Conservation (phyloP, 1,140 invertebrate genomes). For the Phocides pigmalion region DNA sequence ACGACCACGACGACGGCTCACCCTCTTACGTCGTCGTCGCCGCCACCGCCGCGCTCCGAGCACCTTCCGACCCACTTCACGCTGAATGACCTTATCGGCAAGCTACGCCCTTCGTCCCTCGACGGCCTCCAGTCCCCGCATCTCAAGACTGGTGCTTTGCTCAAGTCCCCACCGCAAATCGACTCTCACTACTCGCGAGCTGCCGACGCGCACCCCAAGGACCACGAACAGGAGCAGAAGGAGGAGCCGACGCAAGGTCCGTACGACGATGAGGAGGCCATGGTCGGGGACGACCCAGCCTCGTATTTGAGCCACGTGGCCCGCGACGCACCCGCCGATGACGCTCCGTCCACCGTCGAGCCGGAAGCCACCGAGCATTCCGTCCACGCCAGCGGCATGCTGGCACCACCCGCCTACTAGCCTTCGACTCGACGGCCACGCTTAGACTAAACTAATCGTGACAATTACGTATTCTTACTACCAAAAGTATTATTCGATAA, state of each 20-base stretch:
- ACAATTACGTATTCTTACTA: constrained; percentile 70
- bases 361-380: constrained; percentile 83
- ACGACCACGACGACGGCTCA: constrained; percentile 83
- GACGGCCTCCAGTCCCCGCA: constrained; percentile 81
- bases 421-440: constrained; percentile 58
- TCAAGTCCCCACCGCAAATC: constrained; percentile 76
- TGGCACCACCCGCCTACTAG: constrained; percentile 81
- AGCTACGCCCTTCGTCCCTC: constrained; percentile 79
- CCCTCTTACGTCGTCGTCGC: constrained; percentile 80
- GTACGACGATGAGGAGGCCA: constrained; percentile 81
- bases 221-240: constrained; percentile 68
- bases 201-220: constrained; percentile 72
- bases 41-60: constrained; percentile 77
- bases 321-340: constrained; percentile 64
- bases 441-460: constrained; percentile 42
- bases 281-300: constrained; percentile 82
- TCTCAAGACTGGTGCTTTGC: constrained; percentile 69
- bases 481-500: constrained; percentile 80
- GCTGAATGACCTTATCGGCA: constrained; percentile 80
- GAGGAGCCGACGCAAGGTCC: constrained; percentile 82
- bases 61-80: constrained; percentile 82
- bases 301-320: constrained; percentile 68
- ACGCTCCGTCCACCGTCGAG: constrained; percentile 83
- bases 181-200: constrained; percentile 81
- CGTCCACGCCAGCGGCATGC: constrained; percentile 82